phyloP scores from a whole-genome alignment of 2,797 vertebrate species.

The Poliocrania exsul region DNA sequence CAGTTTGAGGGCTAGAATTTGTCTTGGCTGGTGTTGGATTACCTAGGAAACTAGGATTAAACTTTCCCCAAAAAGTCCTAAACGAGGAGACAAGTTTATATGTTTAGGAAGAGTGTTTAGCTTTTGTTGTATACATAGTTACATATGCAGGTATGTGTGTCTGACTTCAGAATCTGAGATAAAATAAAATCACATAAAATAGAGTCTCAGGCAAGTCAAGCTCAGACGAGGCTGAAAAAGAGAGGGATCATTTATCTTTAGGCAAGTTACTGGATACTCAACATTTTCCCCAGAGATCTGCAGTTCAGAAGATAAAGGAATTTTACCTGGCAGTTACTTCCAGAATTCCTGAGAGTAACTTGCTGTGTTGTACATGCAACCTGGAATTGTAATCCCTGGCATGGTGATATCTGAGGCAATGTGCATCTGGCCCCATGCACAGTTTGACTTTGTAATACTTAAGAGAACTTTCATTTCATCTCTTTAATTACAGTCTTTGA shows the following conservation, averaged over 20 bases:
- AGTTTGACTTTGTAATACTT: neutral
- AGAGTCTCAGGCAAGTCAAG: neutral
- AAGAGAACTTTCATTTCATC: neutral
- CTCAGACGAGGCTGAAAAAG: neutral
- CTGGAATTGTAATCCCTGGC: neutral
- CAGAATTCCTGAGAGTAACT: neutral
- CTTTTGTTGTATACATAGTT: neutral
- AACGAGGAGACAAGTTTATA: neutral
- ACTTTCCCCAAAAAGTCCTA: neutral
- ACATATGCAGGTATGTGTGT: fast-evolving
- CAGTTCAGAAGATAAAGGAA: neutral
- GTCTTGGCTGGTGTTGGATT: neutral
- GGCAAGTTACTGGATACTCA: neutral
- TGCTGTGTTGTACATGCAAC: neutral
- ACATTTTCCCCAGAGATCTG: neutral
- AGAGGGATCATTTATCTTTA: neutral
- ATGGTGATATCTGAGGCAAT: neutral
- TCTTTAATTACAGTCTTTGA: neutral
- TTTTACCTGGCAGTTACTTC: neutral
- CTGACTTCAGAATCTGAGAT: neutral
- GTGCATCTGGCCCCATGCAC: neutral
- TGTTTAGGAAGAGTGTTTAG: neutral
- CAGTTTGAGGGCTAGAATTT: neutral
- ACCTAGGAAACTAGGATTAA: conserved; percentile 2
- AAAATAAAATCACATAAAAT: neutral